These are phyloP conservation scores for Chiloscyllium punctatum DNA, from an alignment of 2,797 vertebrate species.

Conservation along the genomic window DNA sequence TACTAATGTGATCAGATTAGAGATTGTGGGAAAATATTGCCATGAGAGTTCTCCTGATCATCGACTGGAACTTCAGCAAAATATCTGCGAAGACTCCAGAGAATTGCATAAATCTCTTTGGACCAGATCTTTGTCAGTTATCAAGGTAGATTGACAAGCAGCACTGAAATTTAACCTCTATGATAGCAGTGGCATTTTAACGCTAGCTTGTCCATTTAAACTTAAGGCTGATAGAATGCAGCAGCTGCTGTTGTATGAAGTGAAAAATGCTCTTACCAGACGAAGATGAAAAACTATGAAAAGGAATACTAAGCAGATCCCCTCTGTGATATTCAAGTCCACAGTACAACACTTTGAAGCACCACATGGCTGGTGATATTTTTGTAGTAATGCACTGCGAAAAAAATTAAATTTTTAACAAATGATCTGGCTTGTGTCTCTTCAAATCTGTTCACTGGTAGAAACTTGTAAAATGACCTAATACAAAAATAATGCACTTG, in stretches of 20 bases:
- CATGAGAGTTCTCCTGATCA: background rate
- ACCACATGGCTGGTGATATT: background rate
- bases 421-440: constrained; percentile 11
- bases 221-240: background rate
- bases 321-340: background rate
- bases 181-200: background rate
- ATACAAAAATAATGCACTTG: constrained; percentile 29
- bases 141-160: background rate
- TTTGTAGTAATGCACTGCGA: background rate
- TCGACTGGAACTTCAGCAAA: background rate
- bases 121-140: background rate
- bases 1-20: background rate
- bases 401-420: background rate
- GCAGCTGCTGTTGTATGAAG: background rate
- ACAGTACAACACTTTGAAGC: background rate
- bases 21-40: background rate
- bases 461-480: background rate
- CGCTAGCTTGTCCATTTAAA: background rate
- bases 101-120: background rate
- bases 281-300: background rate
- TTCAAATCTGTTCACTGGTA: background rate
- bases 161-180: background rate
- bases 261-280: background rate
- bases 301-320: background rate
- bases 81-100: background rate